These are phyloP conservation scores for Chlorocebus sabaeus DNA, from an alignment of 2,113 vertebrate genomes.

Conservation along the genomic window DNA sequence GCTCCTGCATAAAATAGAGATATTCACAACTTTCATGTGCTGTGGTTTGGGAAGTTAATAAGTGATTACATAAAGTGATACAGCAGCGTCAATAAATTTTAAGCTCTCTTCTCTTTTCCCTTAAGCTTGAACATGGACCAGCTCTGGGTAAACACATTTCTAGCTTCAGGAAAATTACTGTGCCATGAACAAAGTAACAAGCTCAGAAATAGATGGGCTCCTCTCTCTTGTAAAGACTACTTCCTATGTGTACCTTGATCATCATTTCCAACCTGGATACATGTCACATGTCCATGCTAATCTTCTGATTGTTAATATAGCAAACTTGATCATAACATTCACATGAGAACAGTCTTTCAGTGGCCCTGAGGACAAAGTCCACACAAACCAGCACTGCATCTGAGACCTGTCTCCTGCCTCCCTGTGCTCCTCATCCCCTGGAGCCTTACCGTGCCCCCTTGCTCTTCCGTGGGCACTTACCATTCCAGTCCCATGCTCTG, in stretches of 20 bases:
- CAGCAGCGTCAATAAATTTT: background rate
- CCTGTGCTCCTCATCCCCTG: rapidly evolving
- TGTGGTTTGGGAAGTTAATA: background rate
- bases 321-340: background rate
- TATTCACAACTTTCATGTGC: background rate
- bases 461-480: background rate
- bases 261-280: too few species aligned
- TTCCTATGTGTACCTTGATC: background rate
- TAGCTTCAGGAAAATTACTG: background rate
- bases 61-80: background rate
- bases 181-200: background rate
- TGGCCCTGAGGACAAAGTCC: background rate
- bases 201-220: background rate
- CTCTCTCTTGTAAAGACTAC: background rate
- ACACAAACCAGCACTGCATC: background rate
- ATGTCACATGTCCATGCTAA: rapidly evolving
- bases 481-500: background rate
- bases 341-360: background rate
- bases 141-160: background rate
- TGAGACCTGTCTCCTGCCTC: background rate
- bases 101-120: background rate
- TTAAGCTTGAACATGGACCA: background rate
- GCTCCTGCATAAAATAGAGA: background rate
- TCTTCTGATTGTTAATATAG: background rate
- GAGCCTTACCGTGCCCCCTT: background rate